phyloP scores from a whole-genome alignment of 2,113 vertebrate genomes.

The Anguilla japonica region DNA sequence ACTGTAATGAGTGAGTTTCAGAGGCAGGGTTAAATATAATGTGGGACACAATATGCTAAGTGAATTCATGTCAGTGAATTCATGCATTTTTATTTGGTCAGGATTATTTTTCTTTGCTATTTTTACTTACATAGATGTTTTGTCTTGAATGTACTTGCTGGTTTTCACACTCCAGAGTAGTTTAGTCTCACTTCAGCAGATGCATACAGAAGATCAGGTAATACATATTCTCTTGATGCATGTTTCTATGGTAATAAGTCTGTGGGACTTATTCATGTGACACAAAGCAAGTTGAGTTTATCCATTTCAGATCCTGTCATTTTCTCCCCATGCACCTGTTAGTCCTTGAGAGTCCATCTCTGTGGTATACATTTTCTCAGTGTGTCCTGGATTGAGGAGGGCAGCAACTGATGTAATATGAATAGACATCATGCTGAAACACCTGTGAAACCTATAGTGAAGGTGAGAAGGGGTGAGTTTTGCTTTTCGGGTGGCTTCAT shows the following conservation, averaged over 20 bases:
- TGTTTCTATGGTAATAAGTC: background rate
- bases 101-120: background rate
- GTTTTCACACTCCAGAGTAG: background rate
- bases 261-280: background rate
- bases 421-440: background rate
- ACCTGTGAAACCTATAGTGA: background rate
- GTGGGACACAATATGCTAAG: slow-evolving; percentile 38
- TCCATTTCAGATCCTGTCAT: background rate
- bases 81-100: slow-evolving; percentile 9
- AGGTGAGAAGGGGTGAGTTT: background rate
- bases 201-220: background rate
- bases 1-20: background rate
- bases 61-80: slow-evolving; percentile 21
- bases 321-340: background rate
- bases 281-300: background rate
- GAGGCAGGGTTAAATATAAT: background rate
- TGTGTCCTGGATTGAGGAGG: background rate
- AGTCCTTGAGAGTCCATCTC: background rate
- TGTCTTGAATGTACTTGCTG: slow-evolving; percentile 29
- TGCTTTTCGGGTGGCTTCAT: background rate
- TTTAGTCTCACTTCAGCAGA: background rate
- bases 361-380: background rate
- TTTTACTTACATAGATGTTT: slow-evolving; percentile 16
- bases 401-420: background rate
- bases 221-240: background rate